Evolutionary conservation across 1,140 invertebrate species (phyloP), one percentile per base, ranked within the genome.

Genomic region (Drosophila varians): DNA sequence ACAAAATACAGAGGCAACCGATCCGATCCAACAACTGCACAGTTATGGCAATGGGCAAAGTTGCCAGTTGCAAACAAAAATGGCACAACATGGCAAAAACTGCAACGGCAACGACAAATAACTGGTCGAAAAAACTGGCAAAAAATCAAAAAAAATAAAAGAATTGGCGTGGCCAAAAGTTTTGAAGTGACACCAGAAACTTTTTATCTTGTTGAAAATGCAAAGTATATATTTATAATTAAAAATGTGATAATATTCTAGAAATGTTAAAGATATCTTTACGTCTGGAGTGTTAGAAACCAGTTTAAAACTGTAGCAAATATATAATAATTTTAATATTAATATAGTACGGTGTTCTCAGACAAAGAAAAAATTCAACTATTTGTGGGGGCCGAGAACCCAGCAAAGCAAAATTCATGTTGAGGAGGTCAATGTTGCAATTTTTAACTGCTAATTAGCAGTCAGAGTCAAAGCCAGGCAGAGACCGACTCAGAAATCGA

Each of bases 361-460:
- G n/a, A n/a, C n/a, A n/a, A n/a, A n/a, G n/a, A n/a, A n/a, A n/a
- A n/a, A n/a, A n/a, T n/a, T n/a, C n/a, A n/a, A n/a, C n/a, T n/a
- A n/a, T n/a, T n/a, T n/a, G n/a, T n/a, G n/a, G n/a, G n/a, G n/a
- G n/a, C n/a, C n/a, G 6, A 31, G 7, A 31, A 31, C 28, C 9
- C 7, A 60, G 57, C 71, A 52, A 38, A 71, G 78, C 36, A 84
- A 84, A 11, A 1, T 21, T 71, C 75, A 75, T 84, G 79, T 28
- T 45, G 56, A 64, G 61, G 61, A 84, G 79, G 79, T 84, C 79
- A 84, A 84, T 86, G 79, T 58, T 86, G 80, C 79, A 86, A 84
- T 86, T 84, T 72, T 84, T 76, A 86, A 73, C 80, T 84, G 72
- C 76, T 80, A 84, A 84, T 84, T 86, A 84, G 80, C 80, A 86